Percentiles rank a stretch among this genome's conserved stretches.
These are phyloP conservation scores for Platyscapa corneri DNA, from an alignment of 1,140 invertebrate species.

Conservation along the genomic window DNA sequence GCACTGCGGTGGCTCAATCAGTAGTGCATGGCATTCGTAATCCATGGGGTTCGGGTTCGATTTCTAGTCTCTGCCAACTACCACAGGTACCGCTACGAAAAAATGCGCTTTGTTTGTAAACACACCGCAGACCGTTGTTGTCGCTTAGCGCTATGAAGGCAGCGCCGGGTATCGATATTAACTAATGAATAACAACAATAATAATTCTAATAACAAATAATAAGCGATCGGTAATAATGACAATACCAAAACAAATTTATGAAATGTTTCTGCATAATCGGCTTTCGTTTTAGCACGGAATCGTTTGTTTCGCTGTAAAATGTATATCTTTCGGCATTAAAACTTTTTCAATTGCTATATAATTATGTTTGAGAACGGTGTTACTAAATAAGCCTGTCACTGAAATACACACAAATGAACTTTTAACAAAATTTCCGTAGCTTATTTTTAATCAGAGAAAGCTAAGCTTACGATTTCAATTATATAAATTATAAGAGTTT, in stretches of 20 bases:
- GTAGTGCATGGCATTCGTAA: neutral
- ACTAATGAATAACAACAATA: neutral
- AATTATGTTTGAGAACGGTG: neutral
- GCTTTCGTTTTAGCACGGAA: too few relatives aligned
- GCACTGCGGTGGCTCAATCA: neutral
- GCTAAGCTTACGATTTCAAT: too few relatives aligned
- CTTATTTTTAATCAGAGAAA: too few relatives aligned
- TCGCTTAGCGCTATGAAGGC: neutral
- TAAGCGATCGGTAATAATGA: too few relatives aligned
- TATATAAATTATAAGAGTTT: too few relatives aligned
- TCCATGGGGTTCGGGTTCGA: neutral
- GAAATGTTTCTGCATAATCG: too few relatives aligned
- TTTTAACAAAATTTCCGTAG: neutral
- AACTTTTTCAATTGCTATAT: too few relatives aligned
- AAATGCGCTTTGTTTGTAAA: neutral
- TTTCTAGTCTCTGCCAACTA: neutral
- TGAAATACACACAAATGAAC: neutral
- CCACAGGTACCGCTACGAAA: neutral
- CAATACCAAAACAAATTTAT: neutral
- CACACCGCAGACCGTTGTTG: neutral
- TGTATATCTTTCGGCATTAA: too few relatives aligned
- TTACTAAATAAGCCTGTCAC: neutral
- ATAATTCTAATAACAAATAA: neutral
- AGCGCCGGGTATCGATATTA: neutral
- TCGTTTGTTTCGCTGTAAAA: too few relatives aligned